Base-by-base conservation (phyloP, 2,888 invertebrate species). In the Nemotelus pantherinus region DNA sequence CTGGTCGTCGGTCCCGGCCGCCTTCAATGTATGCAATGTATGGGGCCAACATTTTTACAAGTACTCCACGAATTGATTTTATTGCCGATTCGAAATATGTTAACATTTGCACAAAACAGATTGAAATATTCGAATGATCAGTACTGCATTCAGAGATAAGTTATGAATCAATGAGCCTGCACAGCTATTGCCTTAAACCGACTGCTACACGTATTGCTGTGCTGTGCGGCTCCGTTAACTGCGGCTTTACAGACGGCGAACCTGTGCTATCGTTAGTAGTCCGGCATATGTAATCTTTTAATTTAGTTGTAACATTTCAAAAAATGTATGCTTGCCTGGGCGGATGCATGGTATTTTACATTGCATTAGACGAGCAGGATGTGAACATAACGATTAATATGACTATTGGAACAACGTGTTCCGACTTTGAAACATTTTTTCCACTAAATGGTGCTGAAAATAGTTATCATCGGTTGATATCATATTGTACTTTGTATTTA, bases 101-200 rank as follows among this genome's bases (percentile, higher is more conserved):
- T 79, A 77, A 77, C 79, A 79, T 79, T 79, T 70, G 77, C 71
- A 71, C 77, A 77, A 74, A 79, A 79, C 79, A 79, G 79, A 79
- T 79, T 79, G 79, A 79, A 79, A 77, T 79, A 79, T 79, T 79
- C 77, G 67, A 71, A 71, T 76, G 71, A 57, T 67, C 64, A 43
- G 41, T 74, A 63, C 63, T 63, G 74, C 74, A 63, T 74, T 74
- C 70, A 25, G 45, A 53, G 58, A 57, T 60, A 60, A 72, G 47
- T 72, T 60, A 74, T 74, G 74, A 72, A n/a, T 44, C 44, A 72
- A 57, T 58, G 45, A 44, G 64, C 55, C 55, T 43, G 70, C 55
- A n/a, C 50, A 9, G 53, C 47, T 44, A 63, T 48, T 74, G 70
- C 55, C 39, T n/a, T 25, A 44, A 60, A 45, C 25, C 10, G 63